Base-by-base conservation (phyloP, 37 sponge, comb jelly and placozoan species). In the Eunapius fragilis region DNA sequence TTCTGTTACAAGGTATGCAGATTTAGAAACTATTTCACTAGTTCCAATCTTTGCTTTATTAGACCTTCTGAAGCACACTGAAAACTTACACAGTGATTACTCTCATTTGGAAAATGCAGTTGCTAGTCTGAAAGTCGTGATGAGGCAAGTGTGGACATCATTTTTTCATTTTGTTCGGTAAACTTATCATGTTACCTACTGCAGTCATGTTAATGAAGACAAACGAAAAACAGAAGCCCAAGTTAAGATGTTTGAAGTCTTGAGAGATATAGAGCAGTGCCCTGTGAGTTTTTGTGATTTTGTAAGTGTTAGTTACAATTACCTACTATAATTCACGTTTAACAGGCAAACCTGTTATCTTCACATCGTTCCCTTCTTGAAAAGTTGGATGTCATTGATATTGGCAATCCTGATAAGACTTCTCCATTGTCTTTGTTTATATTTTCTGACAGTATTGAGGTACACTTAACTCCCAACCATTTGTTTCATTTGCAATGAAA, bases 131-230 rank as follows among this genome's bases (percentile, higher is more conserved):
- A 95, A 89, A 79, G 88, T 80, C 23, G 96, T 95, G 25, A 86
- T 97, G 93, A 93, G 72, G 96, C 94, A 67, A 95, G 93, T 85
- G 32, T 11, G 2, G 33, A 75, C 7, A 37, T 45, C 38, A 6
- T 28, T 49, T 14, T 33, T 68, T 47, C 68, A 70, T 70, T 70
- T 70, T 2, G 27, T 11, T 28, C 7, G 3, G 4, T 70, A 25
- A 80, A 68, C 36, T 32, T 77, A 74, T 0, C 17, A 35, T 50
- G 77, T 76, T 25, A 26, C 33, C 23, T 50, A 31, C 31, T 83
- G 11, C 37, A 95, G 96, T 10, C 91, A 97, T 73, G 93, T 97
- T 33, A 97, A 97, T 88, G 97, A 97, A 48, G 97, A 97, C 84
- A 95, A 94, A 68, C 78, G 97, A 28, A 97, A 94, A 84, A 97